Evolutionary conservation across 1,140 invertebrate species (phyloP), one percentile per base, ranked within the genome.

Genomic region (Theocolax elegans): DNA sequence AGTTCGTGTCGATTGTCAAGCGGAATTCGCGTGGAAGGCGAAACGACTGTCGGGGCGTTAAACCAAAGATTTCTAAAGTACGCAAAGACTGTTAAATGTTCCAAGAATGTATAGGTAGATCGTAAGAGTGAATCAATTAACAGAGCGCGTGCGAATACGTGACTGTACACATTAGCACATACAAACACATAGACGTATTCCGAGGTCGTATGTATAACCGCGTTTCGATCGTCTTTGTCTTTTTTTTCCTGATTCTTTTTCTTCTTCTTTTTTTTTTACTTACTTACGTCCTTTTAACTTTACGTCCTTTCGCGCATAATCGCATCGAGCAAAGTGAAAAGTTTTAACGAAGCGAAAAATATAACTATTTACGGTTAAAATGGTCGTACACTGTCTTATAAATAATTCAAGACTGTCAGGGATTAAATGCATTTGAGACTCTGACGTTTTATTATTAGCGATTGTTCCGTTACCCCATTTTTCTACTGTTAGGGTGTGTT

Each of bases 71-170:
- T 72, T 63, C 51, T 63, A 72, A 72, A 67, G 48, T 75, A 78
- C 75, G 73, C 71, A 75, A 79, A 79, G 76, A 79, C 77, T 79
- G 77, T 79, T 79, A 68, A 77, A 76, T 79, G 77, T 77, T 77
- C 76, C 75, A 76, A 76, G 72, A 65, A 73, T 76, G 75, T 79
- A 79, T 77, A 79, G 71, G 25, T 66, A 66, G 25, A 31, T 10
- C 6, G 17, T 67, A 71, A 77, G 56, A 69, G 70, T 71, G 71
- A 72, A 75, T 77, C 67, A 73, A 38, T 38, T 46, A 15, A 27
- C 3, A 3, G 17, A 46, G 19, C 40, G 19, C 12, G 12, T 35
- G 19, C 13, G 19, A 19, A 27, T 64, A 40, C 2, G 12, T 27
- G 12, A 8, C 17, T 12, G 6, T 44, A 60, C 35, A n/a, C n/a